Conservation (phyloP, 2,888 invertebrate species). For the Chrysolina americana region DNA sequence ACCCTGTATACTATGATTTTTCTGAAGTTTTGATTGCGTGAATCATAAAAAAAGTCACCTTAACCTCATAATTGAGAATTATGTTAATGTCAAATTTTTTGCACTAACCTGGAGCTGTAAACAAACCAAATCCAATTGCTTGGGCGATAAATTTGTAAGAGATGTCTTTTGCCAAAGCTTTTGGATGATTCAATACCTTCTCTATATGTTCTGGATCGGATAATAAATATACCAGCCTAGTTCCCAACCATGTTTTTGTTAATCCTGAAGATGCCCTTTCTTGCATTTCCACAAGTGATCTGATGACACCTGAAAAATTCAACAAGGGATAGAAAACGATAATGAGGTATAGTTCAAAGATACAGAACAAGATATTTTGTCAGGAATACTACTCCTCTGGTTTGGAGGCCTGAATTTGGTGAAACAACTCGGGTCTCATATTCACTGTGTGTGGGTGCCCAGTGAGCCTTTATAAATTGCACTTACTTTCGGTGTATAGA, state of each 20-base stretch:
- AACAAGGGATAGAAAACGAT: too few relatives aligned
- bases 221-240: slow-evolving; percentile 19
- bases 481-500: too few relatives aligned
- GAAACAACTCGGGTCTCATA: too few relatives aligned
- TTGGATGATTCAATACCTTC: slow-evolving; percentile 32
- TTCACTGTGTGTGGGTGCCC: too few relatives aligned
- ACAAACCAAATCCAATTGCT: slow-evolving; percentile 27
- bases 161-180: slow-evolving; percentile 26
- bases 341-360: too few relatives aligned
- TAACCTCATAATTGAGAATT: neutral
- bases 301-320: slow-evolving; percentile 17
- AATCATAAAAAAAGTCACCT: too few relatives aligned
- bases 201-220: slow-evolving; percentile 35
- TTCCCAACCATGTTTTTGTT: slow-evolving; percentile 25
- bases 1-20: too few relatives aligned
- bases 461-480: too few relatives aligned
- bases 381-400: too few relatives aligned
- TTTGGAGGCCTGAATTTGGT: too few relatives aligned
- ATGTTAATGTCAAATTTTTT: neutral
- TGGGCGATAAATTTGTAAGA: slow-evolving; percentile 16
- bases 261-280: neutral
- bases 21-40: neutral
- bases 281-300: slow-evolving; percentile 15
- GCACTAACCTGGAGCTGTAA: slow-evolving; percentile 32
- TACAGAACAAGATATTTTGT: too few relatives aligned